Evolutionary conservation across 2,888 invertebrate species (phyloP).

Genomic region (Zygaena filipendulae): DNA sequence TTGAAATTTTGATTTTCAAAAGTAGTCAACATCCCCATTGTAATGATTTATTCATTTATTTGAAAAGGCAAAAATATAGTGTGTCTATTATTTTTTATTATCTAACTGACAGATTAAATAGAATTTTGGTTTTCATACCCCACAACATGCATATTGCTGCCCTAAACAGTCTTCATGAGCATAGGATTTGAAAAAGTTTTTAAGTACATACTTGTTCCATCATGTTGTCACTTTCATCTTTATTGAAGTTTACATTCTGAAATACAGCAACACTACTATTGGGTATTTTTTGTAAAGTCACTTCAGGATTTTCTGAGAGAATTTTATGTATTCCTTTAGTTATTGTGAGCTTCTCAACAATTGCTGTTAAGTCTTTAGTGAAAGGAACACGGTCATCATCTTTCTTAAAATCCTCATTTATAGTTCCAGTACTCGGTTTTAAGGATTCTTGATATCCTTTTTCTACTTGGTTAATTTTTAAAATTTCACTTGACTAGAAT

Average conservation of each 20-base stretch:
- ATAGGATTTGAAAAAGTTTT: too few relatives aligned
- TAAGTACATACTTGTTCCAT: too few relatives aligned
- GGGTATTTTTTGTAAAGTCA: constrained; percentile 65
- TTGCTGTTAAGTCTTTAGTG: constrained; percentile 64
- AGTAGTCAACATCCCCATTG: too few relatives aligned
- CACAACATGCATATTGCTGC: too few relatives aligned
- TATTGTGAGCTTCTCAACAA: constrained; percentile 61
- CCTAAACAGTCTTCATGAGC: too few relatives aligned
- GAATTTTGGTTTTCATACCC: too few relatives aligned
- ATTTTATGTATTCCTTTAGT: constrained; percentile 28
- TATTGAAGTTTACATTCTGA: constrained; percentile 62
- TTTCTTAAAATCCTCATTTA: constrained; percentile 17
- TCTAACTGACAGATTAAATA: too few relatives aligned
- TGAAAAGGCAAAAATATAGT: too few relatives aligned
- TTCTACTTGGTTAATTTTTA: constrained; percentile 59
- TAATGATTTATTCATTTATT: too few relatives aligned
- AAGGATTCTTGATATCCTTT: constrained; percentile 48
- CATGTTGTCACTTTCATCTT: constrained; percentile 55
- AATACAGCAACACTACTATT: constrained; percentile 72
- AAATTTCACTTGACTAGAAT: constrained; percentile 46
- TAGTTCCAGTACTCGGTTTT: constrained; percentile 12
- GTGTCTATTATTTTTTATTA: too few relatives aligned
- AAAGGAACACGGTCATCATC: constrained; percentile 45
- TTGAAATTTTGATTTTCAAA: too few relatives aligned
- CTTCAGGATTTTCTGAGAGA: constrained; percentile 26